Percentiles rank a stretch among this genome's conserved stretches.
phyloP scores from a whole-genome alignment of 1,140 invertebrate species.

The Drosophila serrata region DNA sequence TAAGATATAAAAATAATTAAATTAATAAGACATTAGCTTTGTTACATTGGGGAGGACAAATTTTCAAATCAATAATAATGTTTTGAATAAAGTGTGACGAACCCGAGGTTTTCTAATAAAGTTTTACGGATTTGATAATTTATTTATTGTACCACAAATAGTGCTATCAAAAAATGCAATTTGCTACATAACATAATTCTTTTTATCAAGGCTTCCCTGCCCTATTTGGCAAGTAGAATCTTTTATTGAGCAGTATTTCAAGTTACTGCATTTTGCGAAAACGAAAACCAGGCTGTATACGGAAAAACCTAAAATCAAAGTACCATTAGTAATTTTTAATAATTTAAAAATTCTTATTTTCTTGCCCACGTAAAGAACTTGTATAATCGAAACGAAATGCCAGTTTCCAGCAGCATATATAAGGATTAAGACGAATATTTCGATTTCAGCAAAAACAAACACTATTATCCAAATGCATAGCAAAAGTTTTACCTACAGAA shows the following conservation, averaged over 20 bases:
- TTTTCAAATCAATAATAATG: too few species aligned
- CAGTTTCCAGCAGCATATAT: not conserved
- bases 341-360: rapidly evolving
- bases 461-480: conserved; percentile 7
- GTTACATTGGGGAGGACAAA: too few species aligned
- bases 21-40: too few species aligned
- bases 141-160: too few species aligned
- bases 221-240: not conserved
- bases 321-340: not conserved
- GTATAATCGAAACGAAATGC: not conserved
- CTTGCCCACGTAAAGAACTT: conserved; percentile 1
- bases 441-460: not conserved
- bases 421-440: not conserved
- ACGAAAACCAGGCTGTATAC: not conserved
- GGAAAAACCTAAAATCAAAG: conserved; percentile 3
- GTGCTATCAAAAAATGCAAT: too few species aligned
- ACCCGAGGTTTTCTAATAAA: too few species aligned
- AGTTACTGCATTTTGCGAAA: not conserved
- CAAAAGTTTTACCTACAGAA: conserved; percentile 2
- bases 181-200: not conserved
- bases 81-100: too few species aligned
- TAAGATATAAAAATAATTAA: too few species aligned
- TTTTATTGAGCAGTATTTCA: not conserved
- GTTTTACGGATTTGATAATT: too few species aligned
- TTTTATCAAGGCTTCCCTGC: too few species aligned